These are phyloP conservation scores for Axea sp. DNA, from an alignment of 2,888 invertebrate species.

Conservation along the genomic window DNA sequence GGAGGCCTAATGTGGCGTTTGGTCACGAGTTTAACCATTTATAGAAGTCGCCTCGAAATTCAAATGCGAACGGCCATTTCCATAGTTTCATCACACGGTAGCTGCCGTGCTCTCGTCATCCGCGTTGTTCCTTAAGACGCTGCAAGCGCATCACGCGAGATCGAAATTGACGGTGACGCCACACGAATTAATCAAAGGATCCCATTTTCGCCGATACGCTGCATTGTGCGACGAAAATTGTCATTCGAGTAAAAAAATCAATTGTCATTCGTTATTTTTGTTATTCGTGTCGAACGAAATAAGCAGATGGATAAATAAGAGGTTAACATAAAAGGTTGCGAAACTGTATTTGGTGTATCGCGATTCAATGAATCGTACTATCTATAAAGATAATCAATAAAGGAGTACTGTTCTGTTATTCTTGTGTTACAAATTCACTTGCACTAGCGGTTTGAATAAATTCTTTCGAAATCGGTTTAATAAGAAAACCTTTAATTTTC, in stretches of 20 bases:
- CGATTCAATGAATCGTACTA: too few species aligned
- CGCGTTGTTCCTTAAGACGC: conserved; percentile 9
- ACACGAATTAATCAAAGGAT: conserved; percentile 8
- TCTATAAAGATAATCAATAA: too few species aligned
- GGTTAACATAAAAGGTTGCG: too few species aligned
- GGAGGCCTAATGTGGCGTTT: conserved; percentile 40
- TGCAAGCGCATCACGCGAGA: conserved; percentile 17
- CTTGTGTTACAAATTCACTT: too few species aligned
- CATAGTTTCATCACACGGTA: conserved; percentile 54
- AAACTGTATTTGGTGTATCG: too few species aligned
- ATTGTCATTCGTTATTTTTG: too few species aligned
- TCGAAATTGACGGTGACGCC: conserved; percentile 14
- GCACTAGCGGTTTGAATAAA: not conserved
- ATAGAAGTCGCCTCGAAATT: conserved; percentile 57
- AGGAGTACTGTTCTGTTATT: too few species aligned
- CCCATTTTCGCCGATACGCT: too few species aligned
- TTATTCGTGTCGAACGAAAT: too few species aligned
- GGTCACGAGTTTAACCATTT: conserved; percentile 59
- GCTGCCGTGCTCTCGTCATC: conserved; percentile 35
- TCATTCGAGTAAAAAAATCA: too few species aligned
- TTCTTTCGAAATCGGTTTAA: not conserved
- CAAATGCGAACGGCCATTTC: conserved; percentile 50
- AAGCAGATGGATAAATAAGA: too few species aligned
- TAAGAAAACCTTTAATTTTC: conserved; percentile 3
- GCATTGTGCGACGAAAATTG: too few species aligned